Percentiles rank a stretch among this genome's conserved stretches.
phyloP scores from a whole-genome alignment of 2,888 invertebrate species.

The Choristoneura rosaceana region DNA sequence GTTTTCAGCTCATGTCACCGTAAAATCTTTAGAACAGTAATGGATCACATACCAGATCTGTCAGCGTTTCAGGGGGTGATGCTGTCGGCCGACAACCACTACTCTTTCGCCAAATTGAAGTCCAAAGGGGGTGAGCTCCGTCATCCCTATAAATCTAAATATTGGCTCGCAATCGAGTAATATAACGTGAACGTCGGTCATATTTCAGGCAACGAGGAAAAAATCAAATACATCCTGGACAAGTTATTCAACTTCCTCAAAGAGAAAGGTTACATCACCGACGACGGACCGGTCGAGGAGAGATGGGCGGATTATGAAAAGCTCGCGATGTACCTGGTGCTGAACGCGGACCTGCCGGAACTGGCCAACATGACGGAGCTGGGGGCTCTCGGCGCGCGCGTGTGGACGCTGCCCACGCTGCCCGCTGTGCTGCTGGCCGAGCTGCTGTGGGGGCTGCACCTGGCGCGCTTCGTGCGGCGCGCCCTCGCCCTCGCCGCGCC shows the following conservation, averaged over 20 bases:
- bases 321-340: conserved; percentile 68
- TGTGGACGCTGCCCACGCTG: conserved; percentile 72
- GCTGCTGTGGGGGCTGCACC: conserved; percentile 69
- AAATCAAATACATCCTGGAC: conserved; percentile 61
- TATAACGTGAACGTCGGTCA: not conserved
- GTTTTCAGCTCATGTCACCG: not conserved
- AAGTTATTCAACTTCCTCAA: conserved; percentile 60
- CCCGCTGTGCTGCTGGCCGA: conserved; percentile 74
- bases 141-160: not conserved
- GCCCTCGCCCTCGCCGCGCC: conserved; percentile 66
- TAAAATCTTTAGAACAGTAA: conserved; percentile 39
- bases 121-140: conserved; percentile 70
- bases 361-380: conserved; percentile 65
- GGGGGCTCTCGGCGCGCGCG: conserved; percentile 65
- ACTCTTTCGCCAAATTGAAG: conserved; percentile 64
- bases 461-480: conserved; percentile 70
- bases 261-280: conserved; percentile 59
- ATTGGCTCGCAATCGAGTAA: too few species aligned
- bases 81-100: conserved; percentile 68
- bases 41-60: conserved; percentile 72
- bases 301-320: conserved; percentile 56
- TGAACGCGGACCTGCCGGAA: conserved; percentile 69
- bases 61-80: conserved; percentile 73
- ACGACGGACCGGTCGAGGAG: conserved; percentile 53
- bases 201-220: conserved; percentile 74